Percentiles rank a stretch among this genome's conserved stretches.
These are phyloP conservation scores for Poecilia gillii DNA, from an alignment of 2,797 vertebrate genomes.

Conservation along the genomic window DNA sequence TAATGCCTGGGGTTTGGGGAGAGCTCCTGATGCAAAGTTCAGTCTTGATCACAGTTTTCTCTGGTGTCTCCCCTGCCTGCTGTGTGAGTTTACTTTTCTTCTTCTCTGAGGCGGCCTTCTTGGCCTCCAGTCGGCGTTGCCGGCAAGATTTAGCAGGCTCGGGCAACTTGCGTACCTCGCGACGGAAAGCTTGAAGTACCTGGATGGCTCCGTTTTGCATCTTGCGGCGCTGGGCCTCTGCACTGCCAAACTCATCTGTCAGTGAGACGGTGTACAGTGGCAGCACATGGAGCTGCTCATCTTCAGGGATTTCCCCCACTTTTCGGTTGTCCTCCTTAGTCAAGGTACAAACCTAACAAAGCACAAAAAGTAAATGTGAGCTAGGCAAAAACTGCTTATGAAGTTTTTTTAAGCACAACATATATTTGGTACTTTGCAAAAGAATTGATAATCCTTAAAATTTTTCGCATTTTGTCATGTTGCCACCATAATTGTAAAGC, in stretches of 20 bases:
- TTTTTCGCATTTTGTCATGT: neutral
- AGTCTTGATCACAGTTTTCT: slow-evolving; percentile 83
- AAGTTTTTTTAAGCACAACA: neutral
- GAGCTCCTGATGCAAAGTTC: slow-evolving; percentile 67
- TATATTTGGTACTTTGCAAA: neutral
- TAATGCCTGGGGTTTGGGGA: slow-evolving; percentile 77
- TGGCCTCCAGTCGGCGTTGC: slow-evolving; percentile 93
- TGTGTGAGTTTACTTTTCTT: slow-evolving; percentile 92
- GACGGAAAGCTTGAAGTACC: slow-evolving; percentile 91
- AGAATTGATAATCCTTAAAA: neutral
- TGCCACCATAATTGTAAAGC: neutral
- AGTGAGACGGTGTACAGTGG: slow-evolving; percentile 92
- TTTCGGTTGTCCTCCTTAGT: slow-evolving; percentile 97
- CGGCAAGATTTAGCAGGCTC: slow-evolving; percentile 97
- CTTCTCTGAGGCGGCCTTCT: slow-evolving; percentile 92
- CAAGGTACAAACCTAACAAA: slow-evolving; percentile 92
- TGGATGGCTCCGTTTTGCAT: slow-evolving; percentile 92
- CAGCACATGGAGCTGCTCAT: slow-evolving; percentile 96
- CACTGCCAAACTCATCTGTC: slow-evolving; percentile 93
- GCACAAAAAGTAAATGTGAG: slow-evolving; percentile 5
- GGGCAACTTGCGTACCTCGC: slow-evolving; percentile 92
- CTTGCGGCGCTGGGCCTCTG: slow-evolving; percentile 91
- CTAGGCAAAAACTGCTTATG: neutral
- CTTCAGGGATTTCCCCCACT: slow-evolving; percentile 89
- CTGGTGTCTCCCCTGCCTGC: slow-evolving; percentile 86